A percentile compares a stretch with the other conserved stretches of the same genome.
These are phyloP conservation scores for Pseudomyrmex pallidus DNA, from an alignment of 1,140 invertebrate genomes.

Conservation along the genomic window DNA sequence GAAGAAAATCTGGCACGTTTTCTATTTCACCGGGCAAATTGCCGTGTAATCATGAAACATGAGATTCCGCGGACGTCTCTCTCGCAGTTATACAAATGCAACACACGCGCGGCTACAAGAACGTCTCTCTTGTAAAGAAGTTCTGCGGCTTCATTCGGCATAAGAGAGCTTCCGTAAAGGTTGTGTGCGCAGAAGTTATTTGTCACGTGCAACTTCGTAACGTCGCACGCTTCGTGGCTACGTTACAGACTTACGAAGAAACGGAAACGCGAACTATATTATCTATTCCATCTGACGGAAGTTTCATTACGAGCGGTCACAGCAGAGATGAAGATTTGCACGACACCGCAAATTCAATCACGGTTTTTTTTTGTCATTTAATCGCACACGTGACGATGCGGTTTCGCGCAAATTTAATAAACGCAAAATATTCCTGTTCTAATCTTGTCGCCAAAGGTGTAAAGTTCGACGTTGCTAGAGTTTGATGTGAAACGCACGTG, in stretches of 20 bases:
- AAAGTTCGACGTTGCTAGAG: no score
- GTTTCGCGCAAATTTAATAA: neutral
- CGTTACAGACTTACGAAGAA: neutral
- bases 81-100: neutral
- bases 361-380: neutral
- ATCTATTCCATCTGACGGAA: neutral
- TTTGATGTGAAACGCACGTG: no score
- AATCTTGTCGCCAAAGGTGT: no score
- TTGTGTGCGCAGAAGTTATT: neutral
- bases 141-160: constrained; percentile 7
- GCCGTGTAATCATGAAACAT: neutral
- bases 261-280: neutral
- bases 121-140: constrained; percentile 12
- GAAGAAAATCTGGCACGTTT: neutral
- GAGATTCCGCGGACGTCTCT: neutral
- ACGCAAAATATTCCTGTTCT: neutral
- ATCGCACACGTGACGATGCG: neutral
- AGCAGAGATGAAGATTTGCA: neutral
- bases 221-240: neutral
- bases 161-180: constrained; percentile 29
- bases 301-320: neutral
- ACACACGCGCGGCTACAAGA: neutral
- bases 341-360: neutral
- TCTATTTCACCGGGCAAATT: neutral
- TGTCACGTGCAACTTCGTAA: constrained; percentile 11